Evolutionary conservation across 2,113 vertebrate species (phyloP), one percentile per base, ranked within the genome.

Genomic region (Hyaena hyaena): DNA sequence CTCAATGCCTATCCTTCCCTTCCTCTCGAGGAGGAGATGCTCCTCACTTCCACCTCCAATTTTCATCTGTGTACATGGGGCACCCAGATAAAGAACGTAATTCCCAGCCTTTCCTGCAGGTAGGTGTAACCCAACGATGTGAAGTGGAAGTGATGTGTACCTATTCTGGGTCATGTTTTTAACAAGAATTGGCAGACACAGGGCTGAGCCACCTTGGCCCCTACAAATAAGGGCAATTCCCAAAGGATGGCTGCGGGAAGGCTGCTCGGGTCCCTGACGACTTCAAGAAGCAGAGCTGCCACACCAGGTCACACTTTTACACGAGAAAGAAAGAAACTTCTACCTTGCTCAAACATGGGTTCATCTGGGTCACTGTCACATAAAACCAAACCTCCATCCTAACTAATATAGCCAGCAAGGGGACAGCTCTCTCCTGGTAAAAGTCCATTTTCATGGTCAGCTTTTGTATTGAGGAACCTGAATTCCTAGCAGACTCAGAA

Each of bases 401-500:
- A 96, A 85, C 39, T 69, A 53, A 90, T 15, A 76, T 0, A 93
- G 71, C 17, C 39, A 95, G 82, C 88, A 92, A 95, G 39, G 91
- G 33, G 90, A 82, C 12, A 80, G 35, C 35, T 79, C 53, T 65
- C 35, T 81, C 21, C 77, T 65, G 43, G 31, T 50, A 73, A 61
- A 39, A 81, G 91, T n/a, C 10, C 43, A 74, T 87, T 94, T 82
- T 76, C 73, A 90, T 10, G 55, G 79, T 4, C 86, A 43, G 88
- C 45, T 66, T 69, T 87, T 89, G 66, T 88, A 80, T 21, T n/a
- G 39, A 93, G 58, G 61, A 95, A 96, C 39, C 87, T 89, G 21
- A 86, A 71, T 69, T 90, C 39, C 50, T 94, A 91, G 77, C 17
- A 95, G 58, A 93, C 35, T 81, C 35, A 65, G 69, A 97, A 90